Evolutionary conservation across 2,797 vertebrate species (phyloP).

Genomic region (Rhinichthys osculus): DNA sequence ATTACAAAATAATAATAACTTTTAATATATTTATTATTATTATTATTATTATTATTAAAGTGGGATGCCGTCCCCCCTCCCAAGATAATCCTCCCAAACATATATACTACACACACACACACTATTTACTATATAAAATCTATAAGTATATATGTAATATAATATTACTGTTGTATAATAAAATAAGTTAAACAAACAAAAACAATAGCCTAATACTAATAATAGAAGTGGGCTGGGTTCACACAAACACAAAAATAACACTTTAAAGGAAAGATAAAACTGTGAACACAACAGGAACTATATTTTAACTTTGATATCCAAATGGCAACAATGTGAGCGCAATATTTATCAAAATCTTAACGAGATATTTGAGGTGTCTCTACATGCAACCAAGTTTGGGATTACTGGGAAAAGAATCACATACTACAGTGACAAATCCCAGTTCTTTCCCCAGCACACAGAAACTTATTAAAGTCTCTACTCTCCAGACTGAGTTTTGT

Average conservation of each 20-base stretch:
- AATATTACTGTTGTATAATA: no score
- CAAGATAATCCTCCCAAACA: no score
- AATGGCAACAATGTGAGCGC: background rate
- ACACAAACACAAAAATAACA: background rate
- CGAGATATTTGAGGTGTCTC: background rate
- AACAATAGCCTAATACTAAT: background rate
- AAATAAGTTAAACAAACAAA: background rate
- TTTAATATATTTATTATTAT: no score
- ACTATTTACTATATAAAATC: no score
- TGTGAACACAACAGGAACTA: background rate
- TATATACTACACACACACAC: no score
- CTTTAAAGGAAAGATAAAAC: background rate
- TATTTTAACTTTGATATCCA: background rate
- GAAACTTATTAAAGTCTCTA: background rate
- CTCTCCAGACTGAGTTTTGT: background rate
- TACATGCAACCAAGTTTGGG: background rate
- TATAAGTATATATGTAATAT: no score
- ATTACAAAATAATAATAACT: no score
- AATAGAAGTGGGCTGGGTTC: background rate
- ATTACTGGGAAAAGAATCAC: background rate
- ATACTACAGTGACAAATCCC: background rate
- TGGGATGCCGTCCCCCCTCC: no score
- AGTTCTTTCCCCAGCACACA: background rate
- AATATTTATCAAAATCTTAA: background rate
- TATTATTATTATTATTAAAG: background rate